Percentiles rank a stretch among this genome's conserved stretches.
These are phyloP conservation scores for Oreocharis arfaki DNA, from an alignment of 2,113 vertebrate species.

Conservation along the genomic window DNA sequence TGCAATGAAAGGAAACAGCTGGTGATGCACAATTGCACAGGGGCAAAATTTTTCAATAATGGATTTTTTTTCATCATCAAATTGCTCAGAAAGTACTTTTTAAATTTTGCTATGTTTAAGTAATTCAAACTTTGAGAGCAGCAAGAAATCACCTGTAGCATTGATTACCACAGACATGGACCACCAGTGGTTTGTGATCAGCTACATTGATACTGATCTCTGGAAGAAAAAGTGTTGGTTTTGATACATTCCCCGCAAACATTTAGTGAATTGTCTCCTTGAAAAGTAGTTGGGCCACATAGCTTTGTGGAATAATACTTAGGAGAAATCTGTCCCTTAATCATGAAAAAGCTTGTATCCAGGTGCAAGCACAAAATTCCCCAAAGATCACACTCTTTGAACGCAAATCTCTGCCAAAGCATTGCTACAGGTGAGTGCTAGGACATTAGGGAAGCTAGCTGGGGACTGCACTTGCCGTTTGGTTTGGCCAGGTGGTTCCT, in stretches of 20 bases:
- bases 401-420: neutral
- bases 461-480: neutral
- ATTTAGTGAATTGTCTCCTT: neutral
- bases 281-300: neutral
- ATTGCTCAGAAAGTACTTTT: neutral
- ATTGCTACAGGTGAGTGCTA: neutral
- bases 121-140: neutral
- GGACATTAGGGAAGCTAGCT: neutral
- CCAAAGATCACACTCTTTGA: neutral
- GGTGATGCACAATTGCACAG: neutral
- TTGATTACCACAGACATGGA: neutral
- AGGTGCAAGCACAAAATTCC: neutral
- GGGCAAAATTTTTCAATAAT: neutral
- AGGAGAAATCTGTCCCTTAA: neutral
- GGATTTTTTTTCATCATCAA: neutral
- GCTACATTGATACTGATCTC: neutral
- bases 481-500: neutral
- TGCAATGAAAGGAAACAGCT: conserved; percentile 38
- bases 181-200: neutral
- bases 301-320: neutral
- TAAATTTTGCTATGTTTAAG: neutral
- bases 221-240: neutral
- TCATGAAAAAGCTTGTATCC: neutral
- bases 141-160: neutral
- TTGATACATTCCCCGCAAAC: neutral